Conservation (phyloP, 1,140 invertebrate genomes). For the Chionoecetes opilio region DNA sequence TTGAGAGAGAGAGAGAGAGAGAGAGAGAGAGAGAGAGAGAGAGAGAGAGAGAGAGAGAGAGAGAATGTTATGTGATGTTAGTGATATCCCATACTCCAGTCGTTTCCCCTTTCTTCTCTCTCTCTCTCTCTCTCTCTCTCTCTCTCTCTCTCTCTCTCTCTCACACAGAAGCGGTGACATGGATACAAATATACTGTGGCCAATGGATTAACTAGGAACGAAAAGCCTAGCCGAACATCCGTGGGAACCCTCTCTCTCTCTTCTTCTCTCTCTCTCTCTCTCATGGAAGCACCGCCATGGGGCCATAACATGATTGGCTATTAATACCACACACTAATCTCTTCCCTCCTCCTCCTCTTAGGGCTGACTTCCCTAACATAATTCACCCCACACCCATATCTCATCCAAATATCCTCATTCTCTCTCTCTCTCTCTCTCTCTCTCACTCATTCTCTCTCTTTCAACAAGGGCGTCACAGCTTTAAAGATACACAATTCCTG, state of each 20-base stretch:
- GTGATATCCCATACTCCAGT: no score
- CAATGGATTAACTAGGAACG: not conserved
- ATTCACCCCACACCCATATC: no score
- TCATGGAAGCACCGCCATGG: not conserved
- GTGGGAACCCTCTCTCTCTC: constrained; percentile 31
- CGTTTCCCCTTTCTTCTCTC: not conserved
- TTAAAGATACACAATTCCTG: no score
- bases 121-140: constrained; percentile 55
- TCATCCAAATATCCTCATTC: no score
- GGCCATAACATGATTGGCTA: not conserved
- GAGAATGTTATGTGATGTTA: no score
- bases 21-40: not conserved
- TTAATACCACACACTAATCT: not conserved
- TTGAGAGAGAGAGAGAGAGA: not conserved
- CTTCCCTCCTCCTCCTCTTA: no score
- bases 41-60: not conserved
- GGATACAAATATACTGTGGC: not conserved
- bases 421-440: no score
- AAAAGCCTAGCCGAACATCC: not conserved
- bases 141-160: constrained; percentile 40
- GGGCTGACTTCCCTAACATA: no score
- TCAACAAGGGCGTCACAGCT: not conserved
- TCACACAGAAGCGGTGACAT: not conserved
- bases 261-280: constrained; percentile 23
- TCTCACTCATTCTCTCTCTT: constrained; percentile 45